phyloP scores from a whole-genome alignment of 2,113 vertebrate species.

The Lampris incognitus region DNA sequence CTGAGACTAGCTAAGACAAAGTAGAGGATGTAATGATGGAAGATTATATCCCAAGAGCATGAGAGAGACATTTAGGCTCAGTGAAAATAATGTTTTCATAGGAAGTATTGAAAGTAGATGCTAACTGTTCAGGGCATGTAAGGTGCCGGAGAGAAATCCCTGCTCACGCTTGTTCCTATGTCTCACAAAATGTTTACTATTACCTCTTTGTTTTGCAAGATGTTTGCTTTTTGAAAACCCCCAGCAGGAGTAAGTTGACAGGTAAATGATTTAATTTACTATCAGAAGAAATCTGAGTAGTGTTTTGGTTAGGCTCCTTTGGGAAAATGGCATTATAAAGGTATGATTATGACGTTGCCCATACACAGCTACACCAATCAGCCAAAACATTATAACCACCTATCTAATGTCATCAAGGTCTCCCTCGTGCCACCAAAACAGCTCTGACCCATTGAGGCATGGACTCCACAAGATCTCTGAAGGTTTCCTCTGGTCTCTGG shows the following conservation, averaged over 20 bases:
- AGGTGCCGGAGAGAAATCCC: slow-evolving; percentile 40
- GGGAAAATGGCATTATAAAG: slow-evolving; percentile 34
- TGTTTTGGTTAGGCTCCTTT: slow-evolving; percentile 38
- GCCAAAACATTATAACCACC: too few relatives aligned
- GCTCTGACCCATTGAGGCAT: too few relatives aligned
- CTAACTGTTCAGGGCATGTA: slow-evolving; percentile 46
- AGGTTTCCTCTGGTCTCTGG: too few relatives aligned
- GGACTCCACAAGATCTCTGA: too few relatives aligned
- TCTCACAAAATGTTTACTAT: slow-evolving; percentile 41
- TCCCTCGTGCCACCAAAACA: too few relatives aligned
- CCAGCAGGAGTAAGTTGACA: slow-evolving; percentile 41
- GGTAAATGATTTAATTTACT: slow-evolving; percentile 41
- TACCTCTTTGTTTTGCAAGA: slow-evolving; percentile 30
- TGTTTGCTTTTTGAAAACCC: slow-evolving; percentile 31
- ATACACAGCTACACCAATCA: slow-evolving; percentile 6
- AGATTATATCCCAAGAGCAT: slow-evolving; percentile 1
- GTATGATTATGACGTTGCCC: slow-evolving; percentile 21
- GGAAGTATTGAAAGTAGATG: slow-evolving; percentile 51
- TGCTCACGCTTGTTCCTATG: slow-evolving; percentile 33
- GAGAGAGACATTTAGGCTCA: slow-evolving; percentile 13
- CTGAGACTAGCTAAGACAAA: slow-evolving; percentile 5
- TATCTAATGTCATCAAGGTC: too few relatives aligned
- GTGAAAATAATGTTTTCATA: slow-evolving; percentile 42
- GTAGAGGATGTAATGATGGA: slow-evolving; percentile 22
- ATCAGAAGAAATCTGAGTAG: slow-evolving; percentile 23